Conservation (phyloP, 2,797 vertebrate species). For the Microctenopoma stevenorrisi region DNA sequence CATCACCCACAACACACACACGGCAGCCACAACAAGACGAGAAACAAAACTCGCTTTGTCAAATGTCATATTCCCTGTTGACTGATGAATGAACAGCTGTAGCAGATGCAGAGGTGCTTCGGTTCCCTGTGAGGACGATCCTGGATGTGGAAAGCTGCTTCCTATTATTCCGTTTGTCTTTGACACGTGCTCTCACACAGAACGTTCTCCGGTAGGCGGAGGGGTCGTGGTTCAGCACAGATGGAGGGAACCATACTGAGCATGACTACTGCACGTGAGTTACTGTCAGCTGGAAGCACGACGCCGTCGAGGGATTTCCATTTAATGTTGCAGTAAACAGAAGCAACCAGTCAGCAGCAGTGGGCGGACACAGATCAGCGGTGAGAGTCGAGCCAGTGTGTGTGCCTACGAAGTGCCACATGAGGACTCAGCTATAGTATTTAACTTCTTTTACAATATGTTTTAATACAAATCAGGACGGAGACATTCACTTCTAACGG, state of each 20-base stretch:
- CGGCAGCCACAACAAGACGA: neutral
- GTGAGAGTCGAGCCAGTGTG: slow-evolving; percentile 6
- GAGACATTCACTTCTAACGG: too few species aligned
- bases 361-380: slow-evolving; percentile 19
- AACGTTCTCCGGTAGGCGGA: slow-evolving; percentile 4
- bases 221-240: slow-evolving; percentile 17
- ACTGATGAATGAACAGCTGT: neutral
- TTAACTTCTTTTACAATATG: too few species aligned
- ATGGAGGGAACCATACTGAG: slow-evolving; percentile 2
- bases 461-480: too few species aligned
- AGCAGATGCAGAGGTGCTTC: too few species aligned
- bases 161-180: neutral
- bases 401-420: too few species aligned
- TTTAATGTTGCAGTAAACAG: slow-evolving; percentile 31
- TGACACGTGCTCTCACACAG: neutral
- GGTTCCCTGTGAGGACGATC: neutral
- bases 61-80: neutral
- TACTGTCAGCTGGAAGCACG: slow-evolving; percentile 15
- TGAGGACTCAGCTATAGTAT: too few species aligned
- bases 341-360: slow-evolving; percentile 21
- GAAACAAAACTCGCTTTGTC: too few species aligned
- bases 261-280: slow-evolving; percentile 13
- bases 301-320: slow-evolving; percentile 13
- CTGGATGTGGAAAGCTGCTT: neutral
- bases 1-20: neutral